Evolutionary conservation across 2,888 invertebrate species (phyloP).

Genomic region (Hololepta plana): DNA sequence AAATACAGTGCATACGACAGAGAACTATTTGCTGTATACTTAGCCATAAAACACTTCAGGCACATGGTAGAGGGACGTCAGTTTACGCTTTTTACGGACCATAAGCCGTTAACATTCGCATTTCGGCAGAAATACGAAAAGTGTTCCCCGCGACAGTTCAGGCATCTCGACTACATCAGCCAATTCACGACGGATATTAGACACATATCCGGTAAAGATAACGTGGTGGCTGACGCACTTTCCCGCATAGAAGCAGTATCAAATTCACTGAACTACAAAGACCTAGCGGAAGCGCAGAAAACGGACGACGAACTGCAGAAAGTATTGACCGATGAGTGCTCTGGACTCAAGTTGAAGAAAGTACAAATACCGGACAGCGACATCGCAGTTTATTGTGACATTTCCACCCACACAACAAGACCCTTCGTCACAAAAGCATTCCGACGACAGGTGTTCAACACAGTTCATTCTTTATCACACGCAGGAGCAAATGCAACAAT

Average conservation of each 20-base stretch:
- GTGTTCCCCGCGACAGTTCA: no score
- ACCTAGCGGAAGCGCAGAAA: neutral
- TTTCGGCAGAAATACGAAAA: no score
- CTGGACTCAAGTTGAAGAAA: neutral
- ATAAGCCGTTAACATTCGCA: constrained; percentile 9
- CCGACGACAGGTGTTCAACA: no score
- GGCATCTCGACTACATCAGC: no score
- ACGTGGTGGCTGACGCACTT: no score
- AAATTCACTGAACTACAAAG: neutral
- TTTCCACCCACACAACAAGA: no score
- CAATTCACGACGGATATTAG: no score
- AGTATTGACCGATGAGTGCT: neutral
- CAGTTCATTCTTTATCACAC: no score
- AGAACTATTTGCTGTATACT: constrained; percentile 9
- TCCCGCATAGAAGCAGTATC: constrained; percentile 2
- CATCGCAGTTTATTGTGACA: neutral
- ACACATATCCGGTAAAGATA: no score
- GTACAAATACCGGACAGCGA: neutral
- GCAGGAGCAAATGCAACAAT: constrained; percentile 1
- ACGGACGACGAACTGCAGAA: constrained; percentile 1
- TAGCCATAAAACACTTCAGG: constrained; percentile 8
- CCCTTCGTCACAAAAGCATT: no score
- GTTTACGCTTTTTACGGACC: constrained; percentile 9
- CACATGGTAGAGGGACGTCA: constrained; percentile 8
- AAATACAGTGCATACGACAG: constrained; percentile 11